Evolutionary conservation across 2,113 vertebrate species (phyloP).

Genomic region (Glaucidium brasilianum): DNA sequence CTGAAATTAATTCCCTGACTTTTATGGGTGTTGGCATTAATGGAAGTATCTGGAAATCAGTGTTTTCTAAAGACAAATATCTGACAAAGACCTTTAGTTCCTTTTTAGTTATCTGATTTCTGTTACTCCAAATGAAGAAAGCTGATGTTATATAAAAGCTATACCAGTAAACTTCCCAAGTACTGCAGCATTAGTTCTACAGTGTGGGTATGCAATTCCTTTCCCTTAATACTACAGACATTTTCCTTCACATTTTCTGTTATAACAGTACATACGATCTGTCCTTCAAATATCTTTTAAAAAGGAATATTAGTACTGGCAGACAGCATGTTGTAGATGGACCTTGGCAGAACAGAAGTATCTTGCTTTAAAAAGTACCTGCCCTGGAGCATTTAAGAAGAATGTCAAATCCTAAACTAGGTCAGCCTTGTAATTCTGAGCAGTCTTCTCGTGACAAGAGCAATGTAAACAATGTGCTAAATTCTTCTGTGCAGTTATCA

Average conservation of each 20-base stretch:
- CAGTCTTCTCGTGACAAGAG: not conserved
- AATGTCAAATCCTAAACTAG: constrained; percentile 25
- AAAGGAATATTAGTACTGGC: constrained; percentile 14
- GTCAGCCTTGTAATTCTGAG: constrained; percentile 12
- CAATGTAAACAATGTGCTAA: not conserved
- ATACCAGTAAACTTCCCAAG: not conserved
- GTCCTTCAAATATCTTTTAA: not conserved
- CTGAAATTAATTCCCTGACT: not conserved
- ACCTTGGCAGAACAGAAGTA: not conserved
- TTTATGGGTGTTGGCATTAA: not conserved
- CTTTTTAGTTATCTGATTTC: not conserved
- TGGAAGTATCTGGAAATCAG: not conserved
- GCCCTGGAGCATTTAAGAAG: not conserved
- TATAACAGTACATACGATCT: not conserved
- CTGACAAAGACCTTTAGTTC: not conserved
- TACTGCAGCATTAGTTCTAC: not conserved
- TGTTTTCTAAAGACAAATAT: not conserved
- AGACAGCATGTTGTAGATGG: not conserved
- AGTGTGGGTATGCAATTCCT: not conserved
- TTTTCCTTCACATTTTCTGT: not conserved
- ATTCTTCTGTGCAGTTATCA: not conserved
- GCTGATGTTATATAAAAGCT: not conserved
- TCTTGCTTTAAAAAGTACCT: not conserved
- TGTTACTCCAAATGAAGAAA: not conserved
- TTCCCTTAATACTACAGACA: not conserved